Evolutionary conservation across 2,888 invertebrate species (phyloP), one percentile per base, ranked within the genome.

Genomic region (Ptychoptera albimana): DNA sequence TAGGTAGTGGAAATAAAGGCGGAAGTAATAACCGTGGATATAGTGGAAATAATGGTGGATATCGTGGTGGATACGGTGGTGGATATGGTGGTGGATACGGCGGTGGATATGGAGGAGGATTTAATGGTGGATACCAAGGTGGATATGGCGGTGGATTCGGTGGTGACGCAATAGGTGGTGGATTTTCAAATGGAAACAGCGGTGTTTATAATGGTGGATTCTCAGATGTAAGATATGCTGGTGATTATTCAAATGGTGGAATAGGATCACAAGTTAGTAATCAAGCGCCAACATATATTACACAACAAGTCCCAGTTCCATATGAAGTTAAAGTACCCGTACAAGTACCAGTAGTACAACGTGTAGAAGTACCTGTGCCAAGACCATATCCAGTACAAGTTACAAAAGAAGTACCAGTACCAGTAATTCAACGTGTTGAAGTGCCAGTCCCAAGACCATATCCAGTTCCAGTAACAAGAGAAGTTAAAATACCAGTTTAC

Each of bases 371-470:
- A 23, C 23, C 23, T 5, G 7, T 23, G 3, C 23, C 23, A 23
- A 23, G 23, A 23, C 23, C 23, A 5, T 23, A 23, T 23, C 23
- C 23, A 23, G 23, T 23, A 3, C 3, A 23, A 23, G 23, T 23
- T 23, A 23, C 23, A 7, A 23, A 23, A 23, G 23, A 23, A 23
- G 23, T 23, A 7, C 23, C 23, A 30, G 37, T 37, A 31, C 43
- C 13, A 14, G 30, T 43, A 9, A 29, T 30, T 11, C 30, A 43
- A n/a, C 37, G 29, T 2, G 43, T 44, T 13, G 43, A 46, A 45
- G 53, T 54, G 11, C 45, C 51, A 45, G 54, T 55, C 13, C 55
- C 56, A 8, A 54, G 55, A 46, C 55, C 55, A 8, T 55, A 55
- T 43, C 54, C 55, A 36, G 57, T 57, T 6, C 48, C 50, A 34